Conservation (phyloP, 2,797 vertebrate species). For the Peromyscus attwateri region DNA sequence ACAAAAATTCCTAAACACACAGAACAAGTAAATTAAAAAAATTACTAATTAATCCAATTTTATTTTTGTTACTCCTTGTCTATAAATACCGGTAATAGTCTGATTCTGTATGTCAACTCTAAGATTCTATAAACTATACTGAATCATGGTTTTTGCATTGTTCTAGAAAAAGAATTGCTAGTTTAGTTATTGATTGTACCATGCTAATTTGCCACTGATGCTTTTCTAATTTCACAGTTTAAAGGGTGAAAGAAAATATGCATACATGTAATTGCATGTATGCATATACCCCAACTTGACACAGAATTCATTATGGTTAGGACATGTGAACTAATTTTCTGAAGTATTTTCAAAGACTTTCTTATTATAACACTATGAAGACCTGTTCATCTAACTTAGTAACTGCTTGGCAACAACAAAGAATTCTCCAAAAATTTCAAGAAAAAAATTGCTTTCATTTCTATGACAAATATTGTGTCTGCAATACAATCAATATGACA, state of each 20-base stretch:
- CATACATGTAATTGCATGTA: background rate
- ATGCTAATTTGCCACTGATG: background rate
- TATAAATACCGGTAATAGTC: background rate
- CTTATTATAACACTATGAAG: background rate
- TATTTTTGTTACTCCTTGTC: background rate
- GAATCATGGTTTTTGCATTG: background rate
- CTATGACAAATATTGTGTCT: background rate
- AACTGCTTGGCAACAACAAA: background rate
- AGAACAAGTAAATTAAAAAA: background rate
- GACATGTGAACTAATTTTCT: background rate
- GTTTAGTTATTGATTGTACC: background rate
- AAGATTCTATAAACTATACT: background rate
- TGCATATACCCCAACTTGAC: background rate
- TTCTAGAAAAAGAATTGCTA: background rate
- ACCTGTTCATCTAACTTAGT: background rate
- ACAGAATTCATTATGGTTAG: background rate
- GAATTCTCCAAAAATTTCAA: background rate
- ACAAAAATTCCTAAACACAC: background rate
- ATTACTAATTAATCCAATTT: no score
- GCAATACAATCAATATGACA: background rate
- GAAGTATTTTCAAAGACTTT: background rate
- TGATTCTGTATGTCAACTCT: background rate
- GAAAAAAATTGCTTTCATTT: background rate
- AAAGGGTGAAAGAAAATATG: background rate
- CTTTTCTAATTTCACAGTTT: background rate